These are phyloP conservation scores for Nyctibius bracteatus DNA, from an alignment of 2,113 vertebrate species.

Conservation along the genomic window DNA sequence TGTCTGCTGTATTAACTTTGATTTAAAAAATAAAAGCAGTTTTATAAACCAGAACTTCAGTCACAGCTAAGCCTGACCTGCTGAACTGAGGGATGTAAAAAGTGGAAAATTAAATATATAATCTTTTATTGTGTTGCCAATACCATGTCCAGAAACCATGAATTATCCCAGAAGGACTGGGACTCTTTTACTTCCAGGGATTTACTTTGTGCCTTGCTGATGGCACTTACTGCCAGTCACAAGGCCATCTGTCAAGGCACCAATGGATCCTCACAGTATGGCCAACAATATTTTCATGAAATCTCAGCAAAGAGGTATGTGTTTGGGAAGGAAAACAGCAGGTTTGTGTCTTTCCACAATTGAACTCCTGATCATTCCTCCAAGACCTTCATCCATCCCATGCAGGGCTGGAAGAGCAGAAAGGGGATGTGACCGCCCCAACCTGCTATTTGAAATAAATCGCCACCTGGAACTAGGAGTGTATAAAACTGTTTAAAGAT, in stretches of 20 bases:
- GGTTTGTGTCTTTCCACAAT: not conserved
- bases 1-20: not conserved
- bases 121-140: not conserved
- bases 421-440: not conserved
- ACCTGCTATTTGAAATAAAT: not conserved
- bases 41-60: not conserved
- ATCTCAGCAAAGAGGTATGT: not conserved
- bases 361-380: not conserved
- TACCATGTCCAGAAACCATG: not conserved
- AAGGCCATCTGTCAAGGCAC: not conserved
- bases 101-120: not conserved
- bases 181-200: not conserved
- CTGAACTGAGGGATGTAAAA: not conserved
- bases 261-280: rapidly evolving
- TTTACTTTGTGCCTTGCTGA: not conserved
- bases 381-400: not conserved
- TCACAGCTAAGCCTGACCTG: not conserved
- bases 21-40: not conserved
- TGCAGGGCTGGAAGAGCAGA: not conserved
- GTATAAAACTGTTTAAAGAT: not conserved
- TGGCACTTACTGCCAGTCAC: not conserved
- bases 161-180: not conserved
- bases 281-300: not conserved
- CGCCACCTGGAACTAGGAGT: not conserved
- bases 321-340: not conserved